Evolutionary conservation across 2,797 vertebrate species (phyloP).

Genomic region (Pterois miles): DNA sequence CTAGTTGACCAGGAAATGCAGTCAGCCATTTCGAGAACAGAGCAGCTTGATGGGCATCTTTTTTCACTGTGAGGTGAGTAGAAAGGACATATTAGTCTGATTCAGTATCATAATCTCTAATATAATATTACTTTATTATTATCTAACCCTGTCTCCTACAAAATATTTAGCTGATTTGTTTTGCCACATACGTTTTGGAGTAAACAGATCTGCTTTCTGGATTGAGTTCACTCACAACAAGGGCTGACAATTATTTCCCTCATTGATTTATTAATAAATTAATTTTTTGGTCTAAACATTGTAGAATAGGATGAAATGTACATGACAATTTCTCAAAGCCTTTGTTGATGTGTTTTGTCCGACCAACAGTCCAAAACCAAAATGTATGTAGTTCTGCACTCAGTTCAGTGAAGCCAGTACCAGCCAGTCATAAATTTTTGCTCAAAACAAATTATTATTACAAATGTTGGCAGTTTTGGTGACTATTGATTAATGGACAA

Average conservation of each 20-base stretch:
- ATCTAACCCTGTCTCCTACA: background rate
- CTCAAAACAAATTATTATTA: background rate
- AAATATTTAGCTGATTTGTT: background rate
- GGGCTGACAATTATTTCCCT: background rate
- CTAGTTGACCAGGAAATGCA: conserved; percentile 69
- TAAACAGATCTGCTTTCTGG: background rate
- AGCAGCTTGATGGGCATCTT: conserved; percentile 43
- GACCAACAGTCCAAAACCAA: background rate
- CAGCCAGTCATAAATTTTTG: background rate
- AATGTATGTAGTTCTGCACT: background rate
- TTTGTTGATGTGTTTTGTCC: background rate
- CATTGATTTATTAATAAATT: background rate
- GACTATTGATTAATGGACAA: background rate
- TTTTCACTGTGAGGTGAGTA: conserved; percentile 5
- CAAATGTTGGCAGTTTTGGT: background rate
- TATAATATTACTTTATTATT: background rate
- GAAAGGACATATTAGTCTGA: conserved; percentile 8
- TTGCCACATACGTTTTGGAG: background rate
- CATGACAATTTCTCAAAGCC: background rate
- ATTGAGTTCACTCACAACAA: background rate
- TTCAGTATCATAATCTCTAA: conserved; percentile 16
- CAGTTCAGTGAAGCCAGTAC: background rate
- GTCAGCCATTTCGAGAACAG: conserved; percentile 47
- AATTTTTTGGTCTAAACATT: background rate
- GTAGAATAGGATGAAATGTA: background rate